Base-by-base conservation (phyloP, 1,140 invertebrate genomes). In the Tachypleus tridentatus region DNA sequence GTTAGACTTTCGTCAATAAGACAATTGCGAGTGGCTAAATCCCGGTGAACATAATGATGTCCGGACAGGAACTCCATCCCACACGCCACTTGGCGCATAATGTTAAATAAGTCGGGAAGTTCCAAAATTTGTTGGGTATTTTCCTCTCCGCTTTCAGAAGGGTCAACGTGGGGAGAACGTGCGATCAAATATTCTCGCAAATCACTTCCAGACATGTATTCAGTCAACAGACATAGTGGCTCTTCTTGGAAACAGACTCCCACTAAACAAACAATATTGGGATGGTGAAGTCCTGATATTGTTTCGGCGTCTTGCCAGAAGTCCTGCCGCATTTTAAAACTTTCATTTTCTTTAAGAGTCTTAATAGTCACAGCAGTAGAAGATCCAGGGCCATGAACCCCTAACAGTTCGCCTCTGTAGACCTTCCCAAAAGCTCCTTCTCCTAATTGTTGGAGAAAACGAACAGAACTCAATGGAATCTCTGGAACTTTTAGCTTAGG, bases 341-440 rank as follows among this genome's bases (percentile, higher is more conserved):
- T 92, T 0, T 92, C 91, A 76, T 93, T 91, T 75, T 93, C 92
- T 76, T 96, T 96, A 1, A 97, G 77, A 0, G 93, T 94, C 76
- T 97, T 97, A 1, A 98, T 89, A 6, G 93, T 92, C 4, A 97
- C 92, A 73, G 86, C 87, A 29, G 29, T 29, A 29, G 29, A 29
- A 29, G 54, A 51, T 5, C 61, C 61, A n/a, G 29, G 29, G 29
- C 29, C 29, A 29, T 29, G 29, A 29, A 29, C 79, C 51, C 78
- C 77, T 76, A 86, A 83, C n/a, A 97, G 77, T 77, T 97, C 91
- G 3, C 93, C 95, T 80, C 94, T 93, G 73, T 91, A 96, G 0
- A 93, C 91, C 81, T 95, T 91, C 81, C 94, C 95, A 80, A 97
- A 98, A 59, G 93, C 91, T 49, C 94, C 94, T 81, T 98, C 93